These are phyloP conservation scores for Paradoxurus hermaphroditus DNA, from an alignment of 2,113 vertebrate genomes.

Conservation along the genomic window DNA sequence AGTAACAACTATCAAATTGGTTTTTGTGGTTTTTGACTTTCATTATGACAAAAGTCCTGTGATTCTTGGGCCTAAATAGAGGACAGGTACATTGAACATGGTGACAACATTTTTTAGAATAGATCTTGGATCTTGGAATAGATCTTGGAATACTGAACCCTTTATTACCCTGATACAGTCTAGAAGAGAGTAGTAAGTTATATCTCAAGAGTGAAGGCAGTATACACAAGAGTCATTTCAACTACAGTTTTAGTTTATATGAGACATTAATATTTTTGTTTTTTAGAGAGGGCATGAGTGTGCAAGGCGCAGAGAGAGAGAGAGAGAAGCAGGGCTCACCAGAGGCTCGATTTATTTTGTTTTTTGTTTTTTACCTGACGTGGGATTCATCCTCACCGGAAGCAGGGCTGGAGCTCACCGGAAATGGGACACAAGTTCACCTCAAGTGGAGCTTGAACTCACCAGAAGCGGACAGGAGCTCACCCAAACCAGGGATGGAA, in stretches of 20 bases:
- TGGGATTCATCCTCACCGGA: too few relatives aligned
- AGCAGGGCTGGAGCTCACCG: too few relatives aligned
- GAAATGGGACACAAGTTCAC: too few relatives aligned
- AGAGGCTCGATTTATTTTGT: too few relatives aligned
- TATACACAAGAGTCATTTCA: neutral
- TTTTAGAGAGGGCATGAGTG: too few relatives aligned
- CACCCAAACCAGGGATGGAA: too few relatives aligned
- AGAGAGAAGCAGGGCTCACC: too few relatives aligned
- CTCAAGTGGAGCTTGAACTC: too few relatives aligned
- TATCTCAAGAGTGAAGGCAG: neutral
- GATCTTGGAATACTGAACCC: neutral
- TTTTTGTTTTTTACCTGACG: too few relatives aligned
- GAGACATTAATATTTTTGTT: neutral
- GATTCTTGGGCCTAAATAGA: neutral
- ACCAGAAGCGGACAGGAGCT: too few relatives aligned
- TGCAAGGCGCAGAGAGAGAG: too few relatives aligned
- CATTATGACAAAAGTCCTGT: neutral
- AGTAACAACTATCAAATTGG: neutral
- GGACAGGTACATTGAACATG: neutral
- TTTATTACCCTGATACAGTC: neutral
- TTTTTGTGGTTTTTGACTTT: conserved; percentile 39
- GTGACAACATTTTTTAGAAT: neutral
- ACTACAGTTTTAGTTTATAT: neutral
- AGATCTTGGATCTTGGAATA: neutral
- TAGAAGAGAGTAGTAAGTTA: neutral